Evolutionary conservation across 2,888 invertebrate species (phyloP).

Genomic region (Lacanobia wlatinum): DNA sequence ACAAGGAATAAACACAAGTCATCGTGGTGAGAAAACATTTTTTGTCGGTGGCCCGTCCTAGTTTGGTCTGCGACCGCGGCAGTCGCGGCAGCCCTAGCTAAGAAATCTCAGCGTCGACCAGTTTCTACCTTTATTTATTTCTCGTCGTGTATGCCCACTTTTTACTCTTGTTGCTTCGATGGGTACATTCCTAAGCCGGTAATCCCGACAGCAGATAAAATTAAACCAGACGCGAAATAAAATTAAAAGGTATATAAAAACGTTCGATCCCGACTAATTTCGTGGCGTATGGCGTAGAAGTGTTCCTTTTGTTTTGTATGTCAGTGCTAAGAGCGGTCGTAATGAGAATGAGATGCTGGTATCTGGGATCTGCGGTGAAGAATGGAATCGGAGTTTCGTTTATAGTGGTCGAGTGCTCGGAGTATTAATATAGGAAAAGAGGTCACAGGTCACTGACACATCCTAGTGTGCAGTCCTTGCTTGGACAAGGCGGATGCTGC

Average conservation of each 20-base stretch:
- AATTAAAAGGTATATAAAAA: slow-evolving; percentile 90
- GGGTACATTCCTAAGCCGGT: slow-evolving; percentile 90
- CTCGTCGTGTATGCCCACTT: slow-evolving; percentile 85
- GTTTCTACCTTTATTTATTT: slow-evolving; percentile 89
- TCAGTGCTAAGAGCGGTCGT: slow-evolving; percentile 56
- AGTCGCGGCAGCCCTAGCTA: slow-evolving; percentile 74
- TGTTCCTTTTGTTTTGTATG: slow-evolving; percentile 70
- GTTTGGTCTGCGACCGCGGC: slow-evolving; percentile 60
- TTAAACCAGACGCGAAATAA: slow-evolving; percentile 91
- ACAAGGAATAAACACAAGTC: slow-evolving; percentile 68
- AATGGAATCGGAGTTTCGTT: slow-evolving; percentile 48
- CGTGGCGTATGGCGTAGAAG: slow-evolving; percentile 85
- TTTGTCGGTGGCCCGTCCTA: slow-evolving; percentile 60
- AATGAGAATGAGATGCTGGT: slow-evolving; percentile 64
- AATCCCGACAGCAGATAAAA: slow-evolving; percentile 90
- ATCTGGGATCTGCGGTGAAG: slow-evolving; percentile 67
- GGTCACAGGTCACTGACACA: slow-evolving; percentile 65
- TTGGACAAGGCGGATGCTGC: slow-evolving; percentile 48
- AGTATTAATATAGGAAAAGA: slow-evolving; percentile 52
- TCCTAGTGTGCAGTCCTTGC: slow-evolving; percentile 53
- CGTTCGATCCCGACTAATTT: slow-evolving; percentile 89
- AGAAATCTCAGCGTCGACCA: slow-evolving; percentile 86
- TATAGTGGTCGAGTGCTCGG: slow-evolving; percentile 51
- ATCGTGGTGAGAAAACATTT: slow-evolving; percentile 66
- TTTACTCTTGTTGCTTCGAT: slow-evolving; percentile 88